Conservation (phyloP, 2,113 vertebrate species). For the Ardeotis arabs region DNA sequence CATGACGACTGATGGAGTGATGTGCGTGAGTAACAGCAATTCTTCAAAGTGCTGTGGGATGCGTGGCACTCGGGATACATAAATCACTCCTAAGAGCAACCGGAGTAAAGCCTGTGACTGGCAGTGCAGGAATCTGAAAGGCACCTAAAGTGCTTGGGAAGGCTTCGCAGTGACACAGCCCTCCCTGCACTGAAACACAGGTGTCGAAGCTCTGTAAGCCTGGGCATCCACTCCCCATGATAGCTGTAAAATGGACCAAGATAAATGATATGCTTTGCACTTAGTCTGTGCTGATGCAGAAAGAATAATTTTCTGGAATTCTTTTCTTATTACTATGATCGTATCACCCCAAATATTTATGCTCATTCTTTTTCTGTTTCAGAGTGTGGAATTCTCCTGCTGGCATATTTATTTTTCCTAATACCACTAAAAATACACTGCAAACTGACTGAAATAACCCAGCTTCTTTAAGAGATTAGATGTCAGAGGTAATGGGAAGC, state of each 20-base stretch:
- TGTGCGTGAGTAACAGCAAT: neutral
- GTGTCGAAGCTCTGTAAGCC: neutral
- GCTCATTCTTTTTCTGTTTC: neutral
- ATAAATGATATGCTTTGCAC: neutral
- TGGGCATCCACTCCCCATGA: neutral
- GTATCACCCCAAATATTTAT: neutral
- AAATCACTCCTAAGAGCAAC: neutral
- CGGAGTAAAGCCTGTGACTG: neutral
- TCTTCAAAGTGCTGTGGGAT: neutral
- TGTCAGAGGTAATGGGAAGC: neutral
- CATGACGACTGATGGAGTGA: neutral
- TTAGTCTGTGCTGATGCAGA: neutral
- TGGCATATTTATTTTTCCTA: neutral
- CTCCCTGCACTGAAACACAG: neutral
- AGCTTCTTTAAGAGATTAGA: neutral
- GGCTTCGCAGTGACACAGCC: neutral
- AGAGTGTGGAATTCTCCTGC: neutral
- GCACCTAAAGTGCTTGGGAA: neutral
- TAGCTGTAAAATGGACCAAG: neutral
- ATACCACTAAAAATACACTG: neutral
- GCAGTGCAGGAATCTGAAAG: neutral
- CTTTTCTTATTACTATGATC: neutral
- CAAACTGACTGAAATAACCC: neutral
- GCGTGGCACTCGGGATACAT: accelerated
- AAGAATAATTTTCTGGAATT: neutral